These are phyloP conservation scores for Lates calcarifer DNA, from an alignment of 2,113 vertebrate genomes.

Conservation along the genomic window DNA sequence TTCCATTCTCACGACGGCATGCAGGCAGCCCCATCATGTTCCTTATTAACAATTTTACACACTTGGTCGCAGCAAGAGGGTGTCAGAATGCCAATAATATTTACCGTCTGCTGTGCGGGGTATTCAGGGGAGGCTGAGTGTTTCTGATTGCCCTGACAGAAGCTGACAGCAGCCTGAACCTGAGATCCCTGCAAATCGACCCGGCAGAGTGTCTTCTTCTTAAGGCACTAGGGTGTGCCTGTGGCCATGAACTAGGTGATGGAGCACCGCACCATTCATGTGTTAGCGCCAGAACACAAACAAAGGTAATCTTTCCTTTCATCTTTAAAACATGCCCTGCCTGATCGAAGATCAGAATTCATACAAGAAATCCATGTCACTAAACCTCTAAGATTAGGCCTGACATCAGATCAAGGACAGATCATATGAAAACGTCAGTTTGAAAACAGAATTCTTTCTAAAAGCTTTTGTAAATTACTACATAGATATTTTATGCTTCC, in stretches of 20 bases:
- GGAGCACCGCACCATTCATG: conserved; percentile 34
- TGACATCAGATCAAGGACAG: conserved; percentile 12
- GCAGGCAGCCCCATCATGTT: conserved; percentile 82
- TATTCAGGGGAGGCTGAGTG: conserved; percentile 74
- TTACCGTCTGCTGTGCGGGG: conserved; percentile 81
- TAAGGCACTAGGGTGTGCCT: conserved; percentile 32
- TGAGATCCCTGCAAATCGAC: conserved; percentile 76
- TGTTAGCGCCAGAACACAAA: conserved; percentile 35
- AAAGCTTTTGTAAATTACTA: background rate
- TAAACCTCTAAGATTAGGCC: conserved; percentile 2
- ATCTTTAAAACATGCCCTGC: conserved; percentile 22
- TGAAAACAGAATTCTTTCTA: background rate
- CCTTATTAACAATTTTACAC: conserved; percentile 87
- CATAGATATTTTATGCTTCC: background rate
- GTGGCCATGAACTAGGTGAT: conserved; percentile 54
- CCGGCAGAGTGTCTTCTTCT: conserved; percentile 53
- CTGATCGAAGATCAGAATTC: conserved; percentile 13
- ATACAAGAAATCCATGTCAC: background rate
- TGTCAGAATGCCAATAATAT: conserved; percentile 87
- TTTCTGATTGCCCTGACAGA: conserved; percentile 81
- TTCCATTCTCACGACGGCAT: conserved; percentile 77
- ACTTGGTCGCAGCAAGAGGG: conserved; percentile 77
- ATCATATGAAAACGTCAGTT: background rate
- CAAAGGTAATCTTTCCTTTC: conserved; percentile 35
- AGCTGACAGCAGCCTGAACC: conserved; percentile 79